Conservation (phyloP, 2,113 vertebrate species). For the Zosterops hypoxanthus region DNA sequence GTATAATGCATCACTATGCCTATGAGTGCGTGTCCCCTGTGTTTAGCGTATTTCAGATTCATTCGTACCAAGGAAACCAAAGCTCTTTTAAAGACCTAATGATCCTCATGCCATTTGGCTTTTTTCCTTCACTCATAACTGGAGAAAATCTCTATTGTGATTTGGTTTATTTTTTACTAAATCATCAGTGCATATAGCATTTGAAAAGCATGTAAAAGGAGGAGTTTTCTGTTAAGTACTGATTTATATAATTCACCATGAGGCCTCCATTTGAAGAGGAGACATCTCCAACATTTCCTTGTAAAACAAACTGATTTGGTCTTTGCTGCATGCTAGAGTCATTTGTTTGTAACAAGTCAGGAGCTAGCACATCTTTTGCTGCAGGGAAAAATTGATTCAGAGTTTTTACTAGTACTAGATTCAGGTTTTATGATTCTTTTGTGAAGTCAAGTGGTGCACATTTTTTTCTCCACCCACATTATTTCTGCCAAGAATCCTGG, state of each 20-base stretch:
- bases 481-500: conserved; percentile 34
- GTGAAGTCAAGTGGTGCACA: background rate
- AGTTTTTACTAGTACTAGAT: conserved; percentile 2
- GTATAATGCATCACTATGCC: background rate
- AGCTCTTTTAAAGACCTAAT: background rate
- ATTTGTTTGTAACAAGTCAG: background rate
- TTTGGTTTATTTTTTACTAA: background rate
- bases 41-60: background rate
- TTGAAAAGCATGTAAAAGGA: background rate
- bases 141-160: background rate
- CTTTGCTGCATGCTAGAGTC: background rate
- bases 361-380: background rate
- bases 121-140: background rate
- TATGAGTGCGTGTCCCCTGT: background rate
- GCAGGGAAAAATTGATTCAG: background rate
- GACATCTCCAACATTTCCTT: background rate
- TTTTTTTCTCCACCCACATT: conserved; percentile 28
- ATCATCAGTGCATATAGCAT: background rate
- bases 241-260: background rate
- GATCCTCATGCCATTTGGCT: background rate
- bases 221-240: background rate
- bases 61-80: background rate
- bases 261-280: background rate
- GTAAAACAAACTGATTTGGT: background rate
- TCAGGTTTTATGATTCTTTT: background rate